Conservation (phyloP, 2,888 invertebrate genomes). For the Apocheima hispidaria region DNA sequence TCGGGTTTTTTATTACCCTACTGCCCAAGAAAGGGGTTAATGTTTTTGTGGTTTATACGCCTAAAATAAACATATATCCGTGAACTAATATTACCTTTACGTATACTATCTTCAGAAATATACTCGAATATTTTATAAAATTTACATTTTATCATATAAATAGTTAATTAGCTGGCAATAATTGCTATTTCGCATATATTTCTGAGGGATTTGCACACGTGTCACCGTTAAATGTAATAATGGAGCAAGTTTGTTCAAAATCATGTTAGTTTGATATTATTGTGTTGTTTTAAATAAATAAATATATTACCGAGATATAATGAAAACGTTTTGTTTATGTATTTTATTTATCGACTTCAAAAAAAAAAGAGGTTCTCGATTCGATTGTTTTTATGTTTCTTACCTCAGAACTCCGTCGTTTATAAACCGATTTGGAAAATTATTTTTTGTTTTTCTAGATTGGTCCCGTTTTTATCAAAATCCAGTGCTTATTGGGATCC, state of each 20-base stretch:
- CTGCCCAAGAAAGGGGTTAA: too few species aligned
- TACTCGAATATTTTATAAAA: constrained; percentile 13
- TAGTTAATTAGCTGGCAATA: constrained; percentile 22
- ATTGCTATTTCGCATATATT: constrained; percentile 20
- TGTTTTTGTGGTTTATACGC: too few species aligned
- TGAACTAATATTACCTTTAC: constrained; percentile 2
- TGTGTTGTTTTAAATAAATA: constrained; percentile 1
- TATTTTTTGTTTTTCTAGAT: too few species aligned
- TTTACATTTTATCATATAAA: constrained; percentile 29
- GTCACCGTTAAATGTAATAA: constrained; percentile 1
- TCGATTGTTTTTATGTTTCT: too few species aligned
- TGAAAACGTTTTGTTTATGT: background rate
- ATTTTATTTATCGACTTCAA: too few species aligned
- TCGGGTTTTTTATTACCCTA: too few species aligned
- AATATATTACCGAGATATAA: background rate
- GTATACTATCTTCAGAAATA: constrained; percentile 2
- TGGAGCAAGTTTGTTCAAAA: constrained; percentile 20
- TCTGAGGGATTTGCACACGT: constrained; percentile 21
- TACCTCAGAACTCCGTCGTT: too few species aligned
- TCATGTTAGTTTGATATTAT: constrained; percentile 18
- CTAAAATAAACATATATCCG: constrained; percentile 9
- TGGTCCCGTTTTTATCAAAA: too few species aligned
- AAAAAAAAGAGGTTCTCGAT: too few species aligned
- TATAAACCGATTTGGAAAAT: too few species aligned
- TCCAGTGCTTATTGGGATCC: too few species aligned